Evolutionary conservation across 2,797 vertebrate genomes (phyloP), one percentile per base, ranked within the genome.

Genomic region (Clamator glandarius): DNA sequence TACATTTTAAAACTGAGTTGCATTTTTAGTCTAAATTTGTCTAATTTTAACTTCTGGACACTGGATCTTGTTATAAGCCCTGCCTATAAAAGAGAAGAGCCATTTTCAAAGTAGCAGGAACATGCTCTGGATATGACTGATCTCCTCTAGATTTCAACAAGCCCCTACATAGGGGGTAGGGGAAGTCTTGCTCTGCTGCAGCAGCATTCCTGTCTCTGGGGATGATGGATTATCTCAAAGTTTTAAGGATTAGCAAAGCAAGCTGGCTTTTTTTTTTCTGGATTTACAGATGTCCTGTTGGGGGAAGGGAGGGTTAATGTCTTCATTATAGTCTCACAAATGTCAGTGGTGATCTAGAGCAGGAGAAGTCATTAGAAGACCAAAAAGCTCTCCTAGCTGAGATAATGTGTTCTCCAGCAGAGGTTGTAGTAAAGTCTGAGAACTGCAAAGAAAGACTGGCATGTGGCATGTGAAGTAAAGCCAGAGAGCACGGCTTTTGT

Each of bases 111-210:
- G 42, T 15, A 64, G 11, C 33, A 75, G 50, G 23, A 77, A 16
- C 15, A 21, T n/a, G 8, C 15, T 67, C 17, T 87, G 23, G 12
- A 3, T 51, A 20, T 52, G 35, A 77, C 3, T 55, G 15, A 48
- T 73, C n/a, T n/a, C n/a, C n/a, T n/a, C n/a, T n/a, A n/a, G n/a
- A n/a, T n/a, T n/a, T n/a, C n/a, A n/a, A n/a, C n/a, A n/a, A n/a
- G n/a, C n/a, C 69, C 96, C 87, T 67, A 96, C 48, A 17, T 95
- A 97, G 16, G 83, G 36, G 29, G 92, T 62, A 58, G 97, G 91
- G 36, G 97, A 95, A 76, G 92, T 91, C 85, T 97, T 96, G 92
- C 79, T 82, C 39, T 39, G 28, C 18, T n/a, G 15, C 33, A 64
- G 70, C 66, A 58, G n/a, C 36, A 36, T 82, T 51, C 24, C 50